These are phyloP conservation scores for Scaptomyza hsui DNA, from an alignment of 1,140 invertebrate species.

Conservation along the genomic window DNA sequence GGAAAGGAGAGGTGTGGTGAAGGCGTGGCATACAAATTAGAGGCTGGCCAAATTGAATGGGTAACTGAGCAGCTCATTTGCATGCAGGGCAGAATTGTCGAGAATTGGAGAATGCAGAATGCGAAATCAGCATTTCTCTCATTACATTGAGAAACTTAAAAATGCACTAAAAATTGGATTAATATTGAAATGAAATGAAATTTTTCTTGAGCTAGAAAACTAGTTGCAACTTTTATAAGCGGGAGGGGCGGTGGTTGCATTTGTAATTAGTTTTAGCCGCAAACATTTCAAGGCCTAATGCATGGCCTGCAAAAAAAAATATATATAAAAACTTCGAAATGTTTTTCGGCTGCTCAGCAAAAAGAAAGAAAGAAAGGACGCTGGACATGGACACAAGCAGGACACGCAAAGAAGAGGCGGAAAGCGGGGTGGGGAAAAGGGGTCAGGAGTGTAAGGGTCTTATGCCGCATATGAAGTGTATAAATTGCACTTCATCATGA, in stretches of 20 bases:
- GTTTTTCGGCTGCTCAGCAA: constrained; percentile 56
- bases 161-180: constrained; percentile 69
- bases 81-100: constrained; percentile 52
- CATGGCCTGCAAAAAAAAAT: constrained; percentile 41
- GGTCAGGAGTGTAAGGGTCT: neutral
- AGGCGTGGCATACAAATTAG: constrained; percentile 9
- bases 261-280: constrained; percentile 71
- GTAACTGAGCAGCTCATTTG: constrained; percentile 47
- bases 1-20: neutral
- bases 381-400: constrained; percentile 42
- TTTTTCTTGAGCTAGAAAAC: constrained; percentile 35
- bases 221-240: constrained; percentile 5
- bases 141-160: constrained; percentile 46
- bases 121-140: constrained; percentile 77
- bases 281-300: constrained; percentile 70
- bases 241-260: constrained; percentile 16
- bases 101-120: constrained; percentile 38
- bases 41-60: neutral
- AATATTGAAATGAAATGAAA: constrained; percentile 69
- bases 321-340: constrained; percentile 45
- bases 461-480: constrained; percentile 74
- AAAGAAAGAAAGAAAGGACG: constrained; percentile 16
- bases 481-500: constrained; percentile 82
- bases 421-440: neutral
- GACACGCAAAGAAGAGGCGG: constrained; percentile 21